phyloP scores from a whole-genome alignment of 2,113 vertebrate species.

The Brachyhypopomus occidentalis region DNA sequence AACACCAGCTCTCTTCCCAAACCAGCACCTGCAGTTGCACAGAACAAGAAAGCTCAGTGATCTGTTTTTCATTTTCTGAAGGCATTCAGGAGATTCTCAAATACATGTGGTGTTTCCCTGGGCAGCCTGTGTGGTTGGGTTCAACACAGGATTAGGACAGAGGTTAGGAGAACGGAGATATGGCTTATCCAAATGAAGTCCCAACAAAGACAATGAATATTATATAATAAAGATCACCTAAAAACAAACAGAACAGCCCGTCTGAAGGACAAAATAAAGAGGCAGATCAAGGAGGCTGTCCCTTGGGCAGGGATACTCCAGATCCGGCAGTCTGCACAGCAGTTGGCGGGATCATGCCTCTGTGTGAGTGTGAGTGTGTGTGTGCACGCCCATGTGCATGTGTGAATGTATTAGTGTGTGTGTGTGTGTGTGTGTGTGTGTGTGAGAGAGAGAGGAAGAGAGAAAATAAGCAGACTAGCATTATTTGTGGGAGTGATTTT shows the following conservation, averaged over 20 bases:
- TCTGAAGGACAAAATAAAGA: constrained; percentile 5
- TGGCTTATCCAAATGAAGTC: not conserved
- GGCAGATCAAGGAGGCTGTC: not conserved
- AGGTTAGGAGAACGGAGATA: not conserved
- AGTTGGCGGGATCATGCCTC: constrained; percentile 13
- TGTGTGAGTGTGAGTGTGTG: constrained; percentile 16
- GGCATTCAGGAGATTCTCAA: not conserved
- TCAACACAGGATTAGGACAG: not conserved
- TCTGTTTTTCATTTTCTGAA: constrained; percentile 1
- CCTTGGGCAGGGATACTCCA: constrained; percentile 7
- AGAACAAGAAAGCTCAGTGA: not conserved
- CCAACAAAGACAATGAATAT: not conserved
- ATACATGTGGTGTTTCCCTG: constrained; percentile 4
- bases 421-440: constrained; percentile 15
- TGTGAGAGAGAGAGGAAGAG: not conserved
- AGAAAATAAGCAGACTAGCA: constrained; percentile 2
- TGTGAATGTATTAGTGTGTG: too few relatives aligned
- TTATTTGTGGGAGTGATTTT: constrained; percentile 8
- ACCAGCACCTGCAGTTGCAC: constrained; percentile 88
- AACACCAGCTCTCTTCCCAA: constrained; percentile 90
- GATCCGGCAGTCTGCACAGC: constrained; percentile 25
- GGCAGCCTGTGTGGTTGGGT: not conserved
- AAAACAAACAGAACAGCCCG: not conserved
- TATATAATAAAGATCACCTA: not conserved
- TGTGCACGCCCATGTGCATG: not conserved